These are phyloP conservation scores for Polyodon spathula DNA, from an alignment of 2,113 vertebrate genomes.

Conservation along the genomic window DNA sequence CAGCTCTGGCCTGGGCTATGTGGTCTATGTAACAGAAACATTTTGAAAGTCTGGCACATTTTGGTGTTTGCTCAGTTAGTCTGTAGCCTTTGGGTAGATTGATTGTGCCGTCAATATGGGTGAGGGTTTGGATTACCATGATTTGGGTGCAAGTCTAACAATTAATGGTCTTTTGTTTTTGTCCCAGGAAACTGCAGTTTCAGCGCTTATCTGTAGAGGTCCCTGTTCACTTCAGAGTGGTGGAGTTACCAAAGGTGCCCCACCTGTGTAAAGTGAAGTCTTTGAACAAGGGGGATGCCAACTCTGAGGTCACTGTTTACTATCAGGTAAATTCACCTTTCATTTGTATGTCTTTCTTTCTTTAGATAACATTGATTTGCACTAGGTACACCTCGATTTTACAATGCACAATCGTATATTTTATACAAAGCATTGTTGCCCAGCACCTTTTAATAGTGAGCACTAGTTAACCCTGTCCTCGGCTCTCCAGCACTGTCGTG, in stretches of 20 bases:
- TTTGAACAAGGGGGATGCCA: constrained; percentile 83
- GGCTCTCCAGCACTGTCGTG: too few species aligned
- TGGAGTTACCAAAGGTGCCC: constrained; percentile 68
- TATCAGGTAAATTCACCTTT: constrained; percentile 67
- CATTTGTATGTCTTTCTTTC: constrained; percentile 12
- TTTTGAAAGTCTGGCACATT: constrained; percentile 5
- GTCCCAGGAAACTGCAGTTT: constrained; percentile 73
- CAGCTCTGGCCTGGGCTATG: too few species aligned
- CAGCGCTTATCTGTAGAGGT: constrained; percentile 59
- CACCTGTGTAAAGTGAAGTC: constrained; percentile 86
- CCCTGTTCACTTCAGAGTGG: constrained; percentile 83
- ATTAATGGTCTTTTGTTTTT: constrained; percentile 25
- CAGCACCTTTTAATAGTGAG: too few species aligned
- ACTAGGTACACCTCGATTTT: too few species aligned
- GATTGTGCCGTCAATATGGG: too few species aligned
- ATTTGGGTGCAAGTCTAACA: too few species aligned
- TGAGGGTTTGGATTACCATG: too few species aligned
- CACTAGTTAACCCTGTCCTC: too few species aligned
- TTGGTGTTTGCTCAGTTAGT: constrained; percentile 28
- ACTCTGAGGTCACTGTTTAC: constrained; percentile 91
- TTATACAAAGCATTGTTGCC: too few species aligned
- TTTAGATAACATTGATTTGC: not conserved
- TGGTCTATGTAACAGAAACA: too few species aligned
- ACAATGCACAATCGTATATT: too few species aligned
- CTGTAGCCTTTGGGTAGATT: too few species aligned